Base-by-base conservation (phyloP, 1,140 invertebrate genomes). In the Caenorhabditis tropicalis region DNA sequence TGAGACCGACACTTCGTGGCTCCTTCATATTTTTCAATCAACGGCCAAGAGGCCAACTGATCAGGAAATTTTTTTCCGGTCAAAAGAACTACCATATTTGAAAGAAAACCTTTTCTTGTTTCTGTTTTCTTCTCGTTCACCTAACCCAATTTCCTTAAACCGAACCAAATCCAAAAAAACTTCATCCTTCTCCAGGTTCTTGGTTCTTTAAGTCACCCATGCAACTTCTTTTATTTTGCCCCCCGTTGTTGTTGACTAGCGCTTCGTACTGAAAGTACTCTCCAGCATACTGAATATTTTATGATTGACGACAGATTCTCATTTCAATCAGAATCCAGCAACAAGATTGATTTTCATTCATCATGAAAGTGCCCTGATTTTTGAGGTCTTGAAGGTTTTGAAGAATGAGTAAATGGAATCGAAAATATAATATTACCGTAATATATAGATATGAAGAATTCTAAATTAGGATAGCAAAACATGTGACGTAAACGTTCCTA, bases 381-480 rank as follows among this genome's bases (percentile, higher is more conserved):
- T 36, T 65, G 58, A 65, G 19, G n/a, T 65, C 58, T 65, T 65
- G n/a, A n/a, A 36, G 31, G 29, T 65, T n/a, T n/a, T 65, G 24
- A 24, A 24, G n/a, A 15, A 51, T 56, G 39, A 12, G 12, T 27
- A 29, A 27, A 21, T 2, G 58, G 31, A 16, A 19, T 6, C 4
- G 58, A 9, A 39, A 27, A 4, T 9, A 29, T 1, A 7, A 15
- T 65, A 29, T 56, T 56, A 56, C 27, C 29, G 2, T 56, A 56
- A 56, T 56, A 24, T 56, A 56, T 6, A 51, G 19, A 51, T 51
- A 16, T 3, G 39, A 43, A 43, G 5, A 43, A 6, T 43, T 43
- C 39, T 6, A 43, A 43, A 43, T 6, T 5, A 43, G 39, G 5
- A 6, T 43, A 43, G 39, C 12, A 6, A 6, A 6, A 43, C 12